Base-by-base conservation (phyloP, 2,888 invertebrate genomes). In the Atherix ibis region DNA sequence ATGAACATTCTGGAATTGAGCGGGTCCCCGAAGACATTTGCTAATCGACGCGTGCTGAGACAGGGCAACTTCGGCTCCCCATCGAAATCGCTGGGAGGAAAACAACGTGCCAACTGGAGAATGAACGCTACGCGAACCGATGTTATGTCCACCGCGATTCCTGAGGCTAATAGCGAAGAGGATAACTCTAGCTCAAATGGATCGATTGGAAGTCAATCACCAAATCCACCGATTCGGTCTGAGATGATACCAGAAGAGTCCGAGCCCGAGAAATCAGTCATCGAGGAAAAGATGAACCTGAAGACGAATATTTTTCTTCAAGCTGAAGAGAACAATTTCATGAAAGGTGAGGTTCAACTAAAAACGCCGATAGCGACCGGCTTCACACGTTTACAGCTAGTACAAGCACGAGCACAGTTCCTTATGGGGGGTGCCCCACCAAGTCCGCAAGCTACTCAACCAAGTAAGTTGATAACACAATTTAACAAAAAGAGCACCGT, bases 121-220 rank as follows among this genome's bases (percentile, higher is more conserved):
- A 77, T 79, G 48, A 69, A 76, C 24, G 76, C 73, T 44, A 79
- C 77, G 2, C 66, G 84, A 47, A 82, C 80, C 15, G 83, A 87
- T 49, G 82, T 87, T 34, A 70, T 88, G 50, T 83, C 85, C 27
- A 79, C 81, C 29, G 83, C 85, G 37, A 88, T 88, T 55, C 76
- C 76, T 26, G 87, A 88, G 65, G 87, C 78, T 45, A 67, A 71
- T 48, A 76, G 79, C 49, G 82, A 82, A 50, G 77, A 76, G 50
- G 84, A 84, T 50, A 55, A 51, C 22, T 80, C 82, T 45, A 73
- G 67, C 46, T 70, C 71, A 2, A 70, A 68, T 41, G 70, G 70
- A 46, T 71, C 71, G 13, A 64, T 66, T 18, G 71, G 72, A 48
- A 67, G 66, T 46, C 63, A 61, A 36, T 66, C 65, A 28, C 34